Evolutionary conservation across 2,888 invertebrate species (phyloP), one percentile per base, ranked within the genome.

Genomic region (Polymixis lichenea): DNA sequence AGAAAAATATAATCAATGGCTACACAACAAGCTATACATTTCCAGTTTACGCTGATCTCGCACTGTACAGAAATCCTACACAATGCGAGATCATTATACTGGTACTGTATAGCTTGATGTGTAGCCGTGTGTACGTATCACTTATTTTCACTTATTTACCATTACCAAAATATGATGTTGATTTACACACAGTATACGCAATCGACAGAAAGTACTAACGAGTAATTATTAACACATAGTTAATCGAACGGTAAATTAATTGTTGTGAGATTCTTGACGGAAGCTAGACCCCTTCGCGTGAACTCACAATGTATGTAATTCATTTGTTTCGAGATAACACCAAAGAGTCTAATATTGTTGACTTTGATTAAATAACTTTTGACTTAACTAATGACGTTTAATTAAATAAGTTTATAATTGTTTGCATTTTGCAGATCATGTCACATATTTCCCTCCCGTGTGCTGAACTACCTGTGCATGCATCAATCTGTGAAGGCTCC

Each of bases 301-400:
- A 64, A 32, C 68, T 69, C 19, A 75, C 43, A 38, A 38, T 13
- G 15, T 25, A 55, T 0, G 43, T 46, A 22, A 58, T 53, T 46
- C 17, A 69, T 53, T 62, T n/a, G 28, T 49, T 66, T 28, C 22
- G 15, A 76, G 76, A 79, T 79, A 76, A 81, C 51, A 67, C 22
- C 49, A 38, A 51, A n/a, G 55, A 25, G 62, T 81, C 4, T 60
- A 43, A 28, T 72, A 49, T 46, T 65, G 65, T 74, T 66, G 51
- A 65, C n/a, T n/a, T n/a, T n/a, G n/a, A n/a, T n/a, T n/a, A n/a
- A n/a, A n/a, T n/a, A n/a, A n/a, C n/a, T n/a, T n/a, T n/a, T n/a
- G n/a, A n/a, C n/a, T n/a, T n/a, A n/a, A n/a, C n/a, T n/a, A n/a
- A n/a, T n/a, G 65, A 22, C 70, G 19, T 61, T 11, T 25, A 56